phyloP scores from a whole-genome alignment of 2,888 invertebrate species.

The Synergus laeviventris region DNA sequence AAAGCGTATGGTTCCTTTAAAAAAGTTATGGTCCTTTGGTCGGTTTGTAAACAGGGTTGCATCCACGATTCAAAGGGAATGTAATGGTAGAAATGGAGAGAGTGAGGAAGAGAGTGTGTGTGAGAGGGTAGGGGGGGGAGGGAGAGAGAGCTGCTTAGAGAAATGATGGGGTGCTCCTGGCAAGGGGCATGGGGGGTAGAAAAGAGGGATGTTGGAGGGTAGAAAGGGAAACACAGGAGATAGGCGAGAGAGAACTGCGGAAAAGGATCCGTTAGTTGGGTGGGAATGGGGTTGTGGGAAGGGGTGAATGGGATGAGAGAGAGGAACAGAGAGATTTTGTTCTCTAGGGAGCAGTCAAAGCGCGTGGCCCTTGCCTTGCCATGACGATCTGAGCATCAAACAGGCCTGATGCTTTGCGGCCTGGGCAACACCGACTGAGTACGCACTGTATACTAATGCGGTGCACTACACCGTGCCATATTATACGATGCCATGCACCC shows the following conservation, averaged over 20 bases:
- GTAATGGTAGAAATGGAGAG: conserved; percentile 46
- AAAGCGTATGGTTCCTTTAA: conserved; percentile 63
- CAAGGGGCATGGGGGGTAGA: conserved; percentile 31
- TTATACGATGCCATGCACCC: conserved; percentile 43
- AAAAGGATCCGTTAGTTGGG: conserved; percentile 49
- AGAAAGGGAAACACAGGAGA: conserved; percentile 48
- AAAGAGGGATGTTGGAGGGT: conserved; percentile 47
- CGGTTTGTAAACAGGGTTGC: conserved; percentile 70
- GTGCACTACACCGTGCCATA: conserved; percentile 44
- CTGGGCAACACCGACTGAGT: conserved; percentile 51
- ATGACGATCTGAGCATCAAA: conserved; percentile 73
- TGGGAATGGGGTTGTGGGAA: conserved; percentile 47
- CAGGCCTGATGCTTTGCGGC: conserved; percentile 68
- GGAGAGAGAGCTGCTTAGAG: conserved; percentile 15
- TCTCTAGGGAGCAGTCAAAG: conserved; percentile 76
- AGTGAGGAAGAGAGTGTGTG: conserved; percentile 51
- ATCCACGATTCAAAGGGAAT: conserved; percentile 58
- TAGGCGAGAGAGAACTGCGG: conserved; percentile 51
- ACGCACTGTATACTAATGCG: conserved; percentile 48
- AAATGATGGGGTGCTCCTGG: conserved; percentile 41
- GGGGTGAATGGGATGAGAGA: conserved; percentile 50
- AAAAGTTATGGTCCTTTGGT: conserved; percentile 65
- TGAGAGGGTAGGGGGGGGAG: conserved; percentile 41
- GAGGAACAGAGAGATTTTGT: conserved; percentile 72
- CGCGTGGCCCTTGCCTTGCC: conserved; percentile 71